Conservation (phyloP, 2,113 vertebrate species). For the Anseranas semipalmata region DNA sequence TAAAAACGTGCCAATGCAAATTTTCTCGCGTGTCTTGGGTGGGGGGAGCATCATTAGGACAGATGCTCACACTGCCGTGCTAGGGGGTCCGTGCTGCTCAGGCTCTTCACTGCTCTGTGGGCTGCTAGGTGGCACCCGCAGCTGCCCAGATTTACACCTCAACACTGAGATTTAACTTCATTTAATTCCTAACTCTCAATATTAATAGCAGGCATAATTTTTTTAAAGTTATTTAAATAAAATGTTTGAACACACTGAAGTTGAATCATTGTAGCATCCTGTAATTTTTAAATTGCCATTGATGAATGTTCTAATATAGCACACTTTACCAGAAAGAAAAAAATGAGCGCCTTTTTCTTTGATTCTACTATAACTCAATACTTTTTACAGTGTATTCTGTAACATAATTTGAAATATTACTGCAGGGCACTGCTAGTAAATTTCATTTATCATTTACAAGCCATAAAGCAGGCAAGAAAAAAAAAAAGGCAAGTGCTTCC, state of each 20-base stretch:
- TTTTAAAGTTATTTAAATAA: background rate
- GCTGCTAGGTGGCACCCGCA: background rate
- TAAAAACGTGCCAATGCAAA: slow-evolving; percentile 59
- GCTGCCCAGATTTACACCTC: background rate
- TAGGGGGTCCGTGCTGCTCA: background rate
- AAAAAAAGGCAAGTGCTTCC: background rate
- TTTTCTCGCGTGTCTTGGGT: background rate
- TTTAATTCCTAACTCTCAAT: background rate
- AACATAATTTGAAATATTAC: slow-evolving; percentile 49
- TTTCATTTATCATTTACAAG: slow-evolving; percentile 62
- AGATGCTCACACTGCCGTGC: background rate
- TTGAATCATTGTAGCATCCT: background rate
- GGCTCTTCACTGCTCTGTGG: background rate
- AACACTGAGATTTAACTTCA: background rate
- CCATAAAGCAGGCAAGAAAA: slow-evolving; percentile 18
- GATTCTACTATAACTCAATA: background rate
- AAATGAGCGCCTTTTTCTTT: background rate
- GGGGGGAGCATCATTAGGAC: background rate
- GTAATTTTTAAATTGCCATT: background rate
- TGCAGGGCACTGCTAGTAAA: slow-evolving; percentile 3
- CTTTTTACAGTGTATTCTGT: background rate
- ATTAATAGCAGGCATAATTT: background rate
- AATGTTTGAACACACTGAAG: background rate
- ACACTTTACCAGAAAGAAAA: background rate
- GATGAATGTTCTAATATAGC: background rate